phyloP scores from a whole-genome alignment of 2,888 invertebrate species.

The Coelogynopora nodosa region DNA sequence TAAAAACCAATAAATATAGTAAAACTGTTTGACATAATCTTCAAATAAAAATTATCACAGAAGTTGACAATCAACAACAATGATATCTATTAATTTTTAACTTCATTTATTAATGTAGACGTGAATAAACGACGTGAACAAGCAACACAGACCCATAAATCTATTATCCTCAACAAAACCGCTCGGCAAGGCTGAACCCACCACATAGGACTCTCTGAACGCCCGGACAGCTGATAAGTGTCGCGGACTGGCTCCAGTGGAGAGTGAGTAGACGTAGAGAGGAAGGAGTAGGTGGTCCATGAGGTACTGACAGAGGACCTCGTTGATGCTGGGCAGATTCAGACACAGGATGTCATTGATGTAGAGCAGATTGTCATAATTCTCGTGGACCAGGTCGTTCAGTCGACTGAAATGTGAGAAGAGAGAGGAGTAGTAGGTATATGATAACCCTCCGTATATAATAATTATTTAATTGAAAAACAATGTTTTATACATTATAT shows the following conservation, averaged over 20 bases:
- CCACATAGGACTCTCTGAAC: not conserved
- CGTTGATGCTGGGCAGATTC: constrained; percentile 84
- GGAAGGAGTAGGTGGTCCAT: constrained; percentile 86
- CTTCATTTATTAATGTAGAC: too few relatives aligned
- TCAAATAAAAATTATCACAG: too few relatives aligned
- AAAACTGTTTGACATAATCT: too few relatives aligned
- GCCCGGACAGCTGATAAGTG: not conserved
- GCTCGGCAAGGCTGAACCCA: too few relatives aligned
- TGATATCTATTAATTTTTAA: too few relatives aligned
- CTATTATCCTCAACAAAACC: too few relatives aligned
- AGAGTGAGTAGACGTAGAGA: constrained; percentile 84
- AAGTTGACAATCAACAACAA: too few relatives aligned
- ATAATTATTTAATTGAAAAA: not conserved
- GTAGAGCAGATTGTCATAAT: constrained; percentile 92
- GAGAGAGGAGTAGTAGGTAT: constrained; percentile 52
- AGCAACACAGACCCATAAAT: constrained; percentile 25
- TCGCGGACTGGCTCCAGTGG: constrained; percentile 63
- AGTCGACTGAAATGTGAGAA: constrained; percentile 80
- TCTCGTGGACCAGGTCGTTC: constrained; percentile 89
- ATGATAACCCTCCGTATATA: not conserved
- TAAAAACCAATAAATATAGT: too few relatives aligned
- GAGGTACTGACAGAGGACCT: constrained; percentile 86
- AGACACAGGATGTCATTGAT: constrained; percentile 89
- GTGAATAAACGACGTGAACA: constrained; percentile 20
- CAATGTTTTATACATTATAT: not conserved